Conservation (phyloP, 2,797 vertebrate species). For the Bovichtus diacanthus region DNA sequence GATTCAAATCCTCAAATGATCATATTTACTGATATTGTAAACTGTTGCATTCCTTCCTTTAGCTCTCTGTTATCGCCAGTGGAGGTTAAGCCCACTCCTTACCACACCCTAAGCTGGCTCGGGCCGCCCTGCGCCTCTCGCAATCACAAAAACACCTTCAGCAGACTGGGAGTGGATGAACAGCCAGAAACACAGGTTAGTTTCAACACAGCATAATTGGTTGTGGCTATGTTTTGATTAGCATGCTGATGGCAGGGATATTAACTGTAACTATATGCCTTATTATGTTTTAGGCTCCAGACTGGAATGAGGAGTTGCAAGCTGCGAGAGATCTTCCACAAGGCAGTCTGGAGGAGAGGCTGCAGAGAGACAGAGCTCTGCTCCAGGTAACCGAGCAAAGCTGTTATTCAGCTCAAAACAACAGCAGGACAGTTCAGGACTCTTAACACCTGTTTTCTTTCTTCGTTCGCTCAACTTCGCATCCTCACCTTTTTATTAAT, state of each 20-base stretch:
- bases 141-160: conserved; percentile 82
- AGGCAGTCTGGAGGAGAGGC: conserved; percentile 80
- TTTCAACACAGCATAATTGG: not conserved
- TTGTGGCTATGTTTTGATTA: not conserved
- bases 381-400: conserved; percentile 78
- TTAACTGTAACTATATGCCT: not conserved
- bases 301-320: conserved; percentile 90
- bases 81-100: conserved; percentile 81
- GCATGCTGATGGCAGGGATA: not conserved
- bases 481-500: not conserved
- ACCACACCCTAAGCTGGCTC: conserved; percentile 84
- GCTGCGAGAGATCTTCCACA: conserved; percentile 84
- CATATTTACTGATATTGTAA: not conserved
- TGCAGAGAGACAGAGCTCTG: conserved; percentile 83
- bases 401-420: not conserved
- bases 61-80: conserved; percentile 74
- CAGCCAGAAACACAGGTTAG: conserved; percentile 80
- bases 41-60: not conserved
- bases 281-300: conserved; percentile 75
- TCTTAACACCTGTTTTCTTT: not conserved
- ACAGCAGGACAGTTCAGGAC: not conserved
- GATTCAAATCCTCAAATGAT: not conserved
- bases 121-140: conserved; percentile 80
- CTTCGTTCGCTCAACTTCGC: not conserved
- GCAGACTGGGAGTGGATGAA: conserved; percentile 82